Conservation (phyloP, 2,797 vertebrate genomes). For the Myotis daubentonii region DNA sequence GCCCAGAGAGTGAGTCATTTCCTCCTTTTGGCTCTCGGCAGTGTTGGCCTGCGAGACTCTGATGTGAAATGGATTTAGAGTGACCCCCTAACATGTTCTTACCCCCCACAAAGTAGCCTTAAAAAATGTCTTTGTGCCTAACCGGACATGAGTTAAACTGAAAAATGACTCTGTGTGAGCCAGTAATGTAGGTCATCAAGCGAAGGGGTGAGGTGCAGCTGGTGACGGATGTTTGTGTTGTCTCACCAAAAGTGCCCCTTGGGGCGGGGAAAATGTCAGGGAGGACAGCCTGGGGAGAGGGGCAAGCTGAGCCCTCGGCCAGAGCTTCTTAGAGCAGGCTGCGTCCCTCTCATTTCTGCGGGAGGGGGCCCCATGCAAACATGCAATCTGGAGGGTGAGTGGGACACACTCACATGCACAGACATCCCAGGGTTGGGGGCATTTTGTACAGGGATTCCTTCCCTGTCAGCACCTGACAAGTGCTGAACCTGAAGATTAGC, state of each 20-base stretch:
- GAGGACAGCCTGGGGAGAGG: constrained; percentile 37
- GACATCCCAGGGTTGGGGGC: not conserved
- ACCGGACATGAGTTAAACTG: constrained; percentile 71
- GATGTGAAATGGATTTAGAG: constrained; percentile 66
- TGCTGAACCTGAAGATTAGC: constrained; percentile 78
- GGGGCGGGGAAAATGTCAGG: constrained; percentile 53
- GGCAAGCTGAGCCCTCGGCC: not conserved
- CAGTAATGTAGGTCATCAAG: constrained; percentile 62
- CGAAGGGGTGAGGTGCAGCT: constrained; percentile 59
- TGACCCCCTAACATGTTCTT: constrained; percentile 73
- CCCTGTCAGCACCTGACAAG: constrained; percentile 77
- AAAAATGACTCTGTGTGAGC: constrained; percentile 66
- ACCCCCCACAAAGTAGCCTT: constrained; percentile 69
- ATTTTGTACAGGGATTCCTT: constrained; percentile 71
- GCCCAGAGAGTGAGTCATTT: constrained; percentile 73
- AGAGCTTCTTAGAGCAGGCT: constrained; percentile 44
- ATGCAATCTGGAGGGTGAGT: not conserved
- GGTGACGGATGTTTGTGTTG: constrained; percentile 63
- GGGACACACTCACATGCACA: not conserved
- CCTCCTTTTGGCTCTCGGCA: constrained; percentile 69
- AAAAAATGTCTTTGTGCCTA: constrained; percentile 76
- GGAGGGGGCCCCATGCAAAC: not conserved
- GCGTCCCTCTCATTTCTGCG: not conserved
- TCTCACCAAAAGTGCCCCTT: constrained; percentile 62
- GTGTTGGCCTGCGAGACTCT: constrained; percentile 57